Percentiles rank a stretch among this genome's conserved stretches.
These are phyloP conservation scores for Phycodurus eques DNA, from an alignment of 2,113 vertebrate species.

Conservation along the genomic window DNA sequence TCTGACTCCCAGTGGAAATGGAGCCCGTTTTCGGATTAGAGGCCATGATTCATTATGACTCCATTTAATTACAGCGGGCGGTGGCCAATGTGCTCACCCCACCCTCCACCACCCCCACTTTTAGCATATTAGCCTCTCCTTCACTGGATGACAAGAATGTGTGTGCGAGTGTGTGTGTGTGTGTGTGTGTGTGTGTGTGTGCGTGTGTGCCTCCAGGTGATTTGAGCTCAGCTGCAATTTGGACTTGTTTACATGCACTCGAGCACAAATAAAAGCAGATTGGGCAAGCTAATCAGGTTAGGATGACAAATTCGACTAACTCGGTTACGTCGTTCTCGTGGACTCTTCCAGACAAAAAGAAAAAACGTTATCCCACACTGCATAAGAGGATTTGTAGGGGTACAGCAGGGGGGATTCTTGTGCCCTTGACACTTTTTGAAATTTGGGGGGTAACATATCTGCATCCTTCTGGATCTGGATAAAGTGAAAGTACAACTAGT, in stretches of 20 bases:
- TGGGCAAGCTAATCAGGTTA: constrained; percentile 45
- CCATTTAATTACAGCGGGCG: constrained; percentile 67
- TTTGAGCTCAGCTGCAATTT: constrained; percentile 35
- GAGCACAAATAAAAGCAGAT: constrained; percentile 25
- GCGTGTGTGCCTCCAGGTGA: constrained; percentile 33
- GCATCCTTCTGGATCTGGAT: not conserved
- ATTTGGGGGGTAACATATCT: not conserved
- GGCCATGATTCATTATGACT: constrained; percentile 66
- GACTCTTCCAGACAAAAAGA: constrained; percentile 10
- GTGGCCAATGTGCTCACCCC: constrained; percentile 48
- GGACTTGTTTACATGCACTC: constrained; percentile 12
- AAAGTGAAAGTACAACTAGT: not conserved
- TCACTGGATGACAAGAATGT: constrained; percentile 32
- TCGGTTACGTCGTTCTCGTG: constrained; percentile 21
- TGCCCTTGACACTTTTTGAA: not conserved
- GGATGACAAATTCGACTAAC: constrained; percentile 37
- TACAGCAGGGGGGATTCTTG: not conserved
- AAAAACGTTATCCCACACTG: not conserved
- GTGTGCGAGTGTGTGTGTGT: constrained; percentile 16
- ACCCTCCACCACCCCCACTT: not conserved
- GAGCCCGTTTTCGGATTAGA: constrained; percentile 65
- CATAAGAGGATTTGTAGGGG: not conserved
- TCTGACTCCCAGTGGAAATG: constrained; percentile 63
- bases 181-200: constrained; percentile 12
- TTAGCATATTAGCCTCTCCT: constrained; percentile 58